phyloP scores from a whole-genome alignment of 2,888 invertebrate species.

The Oligia fasciuncula region DNA sequence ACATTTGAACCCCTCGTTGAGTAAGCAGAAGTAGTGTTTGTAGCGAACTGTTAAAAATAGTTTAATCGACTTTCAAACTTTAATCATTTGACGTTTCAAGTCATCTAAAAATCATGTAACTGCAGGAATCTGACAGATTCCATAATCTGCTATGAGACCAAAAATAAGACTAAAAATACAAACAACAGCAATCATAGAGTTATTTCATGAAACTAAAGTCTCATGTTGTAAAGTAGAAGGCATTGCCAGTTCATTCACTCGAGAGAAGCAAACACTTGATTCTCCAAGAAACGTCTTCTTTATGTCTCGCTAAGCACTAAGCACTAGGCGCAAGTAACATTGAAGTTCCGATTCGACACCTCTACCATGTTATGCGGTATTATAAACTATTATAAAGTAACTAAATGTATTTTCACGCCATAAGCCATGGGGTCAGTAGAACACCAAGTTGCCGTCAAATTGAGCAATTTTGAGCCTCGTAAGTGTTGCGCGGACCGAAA shows the following conservation, averaged over 20 bases:
- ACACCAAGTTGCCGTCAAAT: conserved; percentile 56
- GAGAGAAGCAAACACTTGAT: background rate
- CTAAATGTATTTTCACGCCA: conserved; percentile 47
- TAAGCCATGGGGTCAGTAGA: conserved; percentile 58
- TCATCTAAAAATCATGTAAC: background rate
- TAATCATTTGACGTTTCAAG: background rate
- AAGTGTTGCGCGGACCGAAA: conserved; percentile 32
- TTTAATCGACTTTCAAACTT: background rate
- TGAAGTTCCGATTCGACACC: conserved; percentile 18
- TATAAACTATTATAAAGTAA: conserved; percentile 54
- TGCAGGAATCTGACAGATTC: background rate
- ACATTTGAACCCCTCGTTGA: background rate
- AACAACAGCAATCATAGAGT: background rate
- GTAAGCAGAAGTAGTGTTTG: background rate
- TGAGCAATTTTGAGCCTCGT: conserved; percentile 50
- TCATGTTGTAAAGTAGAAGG: no score
- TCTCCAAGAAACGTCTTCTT: background rate
- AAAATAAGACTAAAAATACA: background rate
- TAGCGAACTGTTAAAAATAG: background rate
- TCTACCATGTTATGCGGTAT: conserved; percentile 35
- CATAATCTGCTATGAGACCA: background rate
- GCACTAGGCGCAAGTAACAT: background rate
- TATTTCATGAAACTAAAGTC: background rate
- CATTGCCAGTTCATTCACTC: background rate
- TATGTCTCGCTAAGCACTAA: background rate